phyloP scores from a whole-genome alignment of 2,113 vertebrate species.

The Albula glossodonta region DNA sequence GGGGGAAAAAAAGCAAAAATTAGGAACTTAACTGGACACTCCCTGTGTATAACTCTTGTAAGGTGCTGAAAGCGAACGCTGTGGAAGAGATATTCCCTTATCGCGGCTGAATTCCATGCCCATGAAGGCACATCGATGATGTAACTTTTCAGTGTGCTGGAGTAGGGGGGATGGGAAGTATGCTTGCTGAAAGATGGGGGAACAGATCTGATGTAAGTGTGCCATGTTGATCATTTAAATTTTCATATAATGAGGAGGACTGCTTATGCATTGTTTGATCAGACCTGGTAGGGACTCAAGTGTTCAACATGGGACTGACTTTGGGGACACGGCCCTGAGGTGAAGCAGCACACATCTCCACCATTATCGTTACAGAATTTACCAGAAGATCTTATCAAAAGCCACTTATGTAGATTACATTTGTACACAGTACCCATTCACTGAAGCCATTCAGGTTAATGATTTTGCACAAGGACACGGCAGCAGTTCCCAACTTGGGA shows the following conservation, averaged over 20 bases:
- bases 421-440: too few relatives aligned
- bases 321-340: neutral
- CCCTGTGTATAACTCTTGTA: neutral
- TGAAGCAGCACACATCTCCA: neutral
- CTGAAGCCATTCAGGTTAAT: too few relatives aligned
- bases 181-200: neutral
- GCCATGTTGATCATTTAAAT: neutral
- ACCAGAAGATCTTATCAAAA: too few relatives aligned
- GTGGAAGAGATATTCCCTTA: neutral
- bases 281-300: neutral
- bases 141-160: neutral
- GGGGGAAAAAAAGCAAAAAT: constrained; percentile 30
- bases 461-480: too few relatives aligned
- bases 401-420: too few relatives aligned
- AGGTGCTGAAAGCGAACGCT: neutral
- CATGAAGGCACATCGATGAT: constrained; percentile 20
- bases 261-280: neutral
- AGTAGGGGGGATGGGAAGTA: neutral
- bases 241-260: neutral
- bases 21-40: neutral
- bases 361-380: too few relatives aligned
- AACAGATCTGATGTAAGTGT: neutral
- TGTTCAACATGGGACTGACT: neutral
- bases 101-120: constrained; percentile 41
- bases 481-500: too few relatives aligned